Percentiles rank a stretch among this genome's conserved stretches.
Conservation (phyloP, 92 coral and sea anemone genomes). For the Porites divaricata region DNA sequence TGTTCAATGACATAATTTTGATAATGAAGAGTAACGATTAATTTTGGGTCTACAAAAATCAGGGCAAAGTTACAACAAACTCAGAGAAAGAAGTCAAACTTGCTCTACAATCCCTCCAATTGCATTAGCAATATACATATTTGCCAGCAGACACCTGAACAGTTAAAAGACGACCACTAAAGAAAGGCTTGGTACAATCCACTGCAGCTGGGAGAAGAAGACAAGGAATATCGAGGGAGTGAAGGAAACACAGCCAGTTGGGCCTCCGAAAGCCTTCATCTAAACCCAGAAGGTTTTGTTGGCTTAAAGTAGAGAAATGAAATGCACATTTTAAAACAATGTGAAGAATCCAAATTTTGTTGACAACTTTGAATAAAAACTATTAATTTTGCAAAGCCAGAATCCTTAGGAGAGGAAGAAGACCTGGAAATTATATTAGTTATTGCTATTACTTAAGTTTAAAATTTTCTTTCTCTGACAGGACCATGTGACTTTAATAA, state of each 20-base stretch:
- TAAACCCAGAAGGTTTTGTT: too few species aligned
- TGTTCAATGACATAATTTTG: slow-evolving; percentile 28
- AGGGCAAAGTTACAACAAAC: slow-evolving; percentile 33
- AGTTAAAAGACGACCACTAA: slow-evolving; percentile 4
- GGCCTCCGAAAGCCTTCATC: not conserved
- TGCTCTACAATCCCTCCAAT: slow-evolving; percentile 19
- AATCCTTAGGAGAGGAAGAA: too few species aligned
- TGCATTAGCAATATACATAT: slow-evolving; percentile 36
- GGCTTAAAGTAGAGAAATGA: too few species aligned
- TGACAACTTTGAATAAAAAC: too few species aligned
- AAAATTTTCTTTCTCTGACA: too few species aligned
- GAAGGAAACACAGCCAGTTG: not conserved
- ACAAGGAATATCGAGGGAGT: not conserved
- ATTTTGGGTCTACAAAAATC: slow-evolving; percentile 15
- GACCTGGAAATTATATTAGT: too few species aligned
- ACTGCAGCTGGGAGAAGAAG: not conserved
- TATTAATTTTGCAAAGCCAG: too few species aligned
- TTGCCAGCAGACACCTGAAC: slow-evolving; percentile 25
- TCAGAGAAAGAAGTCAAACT: slow-evolving; percentile 6
- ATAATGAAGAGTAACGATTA: slow-evolving; percentile 32
- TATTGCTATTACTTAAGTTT: too few species aligned
- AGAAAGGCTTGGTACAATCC: not conserved
- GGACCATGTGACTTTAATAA: too few species aligned
- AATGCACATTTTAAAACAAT: too few species aligned
- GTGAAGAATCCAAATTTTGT: too few species aligned